Base-by-base conservation (phyloP, 2,888 invertebrate genomes). In the Empis stercorea region DNA sequence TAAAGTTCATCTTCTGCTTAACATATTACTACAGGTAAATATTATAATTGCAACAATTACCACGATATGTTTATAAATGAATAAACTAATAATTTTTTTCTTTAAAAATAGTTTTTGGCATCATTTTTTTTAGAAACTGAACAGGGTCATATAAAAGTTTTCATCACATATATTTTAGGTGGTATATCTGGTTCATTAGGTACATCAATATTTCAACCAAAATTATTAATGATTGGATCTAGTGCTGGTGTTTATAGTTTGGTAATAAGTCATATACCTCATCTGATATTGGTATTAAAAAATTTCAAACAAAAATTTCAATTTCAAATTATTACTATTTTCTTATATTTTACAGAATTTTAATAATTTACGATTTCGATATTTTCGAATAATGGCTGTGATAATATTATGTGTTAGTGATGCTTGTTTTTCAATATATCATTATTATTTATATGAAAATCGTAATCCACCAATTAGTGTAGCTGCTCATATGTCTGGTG, bases 171-270 rank as follows among this genome's bases (percentile, higher is more conserved):
- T 73, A 60, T 78, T 54, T 76, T 79, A 10, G 89, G 91, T 17
- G 84, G 87, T 52, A 70, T 81, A 40, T 81, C 80, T 44, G 86
- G 85, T 53, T 80, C 87, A 30, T 70, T 88, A 51, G 84, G 83
- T 40, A 84, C 84, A 2, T 80, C 81, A 23, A 78, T 81, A 47
- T 73, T 86, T 59, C 83, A 86, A 64, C 84, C 85, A 23, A 72
- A 73, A 50, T 80, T 85, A 50, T 78, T 80, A 58, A 77, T 94
- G 56, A 82, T 89, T 43, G 94, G 94, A 16, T 87, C 92, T 34
- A 91, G 91, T 0, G 92, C 88, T 2, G 93, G 92, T 9, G 88
- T 92, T 47, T 94, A 92, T 66, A 86, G 89, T 20, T 71, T 94
- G 54, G 76, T 93, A 51, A 83, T 87, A 44, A 87, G 92, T 51